phyloP scores from a whole-genome alignment of 1,140 invertebrate species.

The Polypedilum vanderplanki region DNA sequence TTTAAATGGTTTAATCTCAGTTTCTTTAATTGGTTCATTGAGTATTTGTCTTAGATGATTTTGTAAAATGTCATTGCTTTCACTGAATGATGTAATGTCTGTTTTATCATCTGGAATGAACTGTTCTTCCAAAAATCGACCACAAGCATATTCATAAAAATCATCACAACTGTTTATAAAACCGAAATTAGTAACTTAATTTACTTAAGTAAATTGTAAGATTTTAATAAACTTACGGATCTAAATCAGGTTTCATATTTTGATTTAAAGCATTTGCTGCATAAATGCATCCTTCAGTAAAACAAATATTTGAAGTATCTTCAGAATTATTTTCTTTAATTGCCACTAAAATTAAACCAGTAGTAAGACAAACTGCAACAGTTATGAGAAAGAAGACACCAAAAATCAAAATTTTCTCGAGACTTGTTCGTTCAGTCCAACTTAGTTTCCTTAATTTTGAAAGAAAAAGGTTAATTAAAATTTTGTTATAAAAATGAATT shows the following conservation, averaged over 20 bases:
- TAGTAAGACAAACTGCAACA: neutral
- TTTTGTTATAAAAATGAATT: too few relatives aligned
- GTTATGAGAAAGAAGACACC: neutral
- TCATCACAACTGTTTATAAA: neutral
- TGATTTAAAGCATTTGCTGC: neutral
- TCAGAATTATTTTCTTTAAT: neutral
- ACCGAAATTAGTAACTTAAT: neutral
- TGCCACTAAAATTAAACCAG: neutral
- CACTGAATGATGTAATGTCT: neutral
- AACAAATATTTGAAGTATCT: neutral
- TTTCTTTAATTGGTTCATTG: neutral
- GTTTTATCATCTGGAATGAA: conserved; percentile 1
- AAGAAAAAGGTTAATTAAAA: too few relatives aligned
- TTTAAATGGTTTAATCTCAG: neutral
- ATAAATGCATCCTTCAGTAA: neutral
- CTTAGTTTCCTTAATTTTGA: too few relatives aligned
- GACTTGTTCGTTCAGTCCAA: neutral
- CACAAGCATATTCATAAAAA: conserved; percentile 15
- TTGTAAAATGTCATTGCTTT: neutral
- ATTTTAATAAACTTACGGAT: neutral
- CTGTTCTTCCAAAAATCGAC: neutral
- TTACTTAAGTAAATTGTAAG: neutral
- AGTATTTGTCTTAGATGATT: neutral
- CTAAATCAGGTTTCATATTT: neutral
- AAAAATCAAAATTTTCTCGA: neutral